phyloP scores from a whole-genome alignment of 2,113 vertebrate species.

The Pedionomus torquatus region DNA sequence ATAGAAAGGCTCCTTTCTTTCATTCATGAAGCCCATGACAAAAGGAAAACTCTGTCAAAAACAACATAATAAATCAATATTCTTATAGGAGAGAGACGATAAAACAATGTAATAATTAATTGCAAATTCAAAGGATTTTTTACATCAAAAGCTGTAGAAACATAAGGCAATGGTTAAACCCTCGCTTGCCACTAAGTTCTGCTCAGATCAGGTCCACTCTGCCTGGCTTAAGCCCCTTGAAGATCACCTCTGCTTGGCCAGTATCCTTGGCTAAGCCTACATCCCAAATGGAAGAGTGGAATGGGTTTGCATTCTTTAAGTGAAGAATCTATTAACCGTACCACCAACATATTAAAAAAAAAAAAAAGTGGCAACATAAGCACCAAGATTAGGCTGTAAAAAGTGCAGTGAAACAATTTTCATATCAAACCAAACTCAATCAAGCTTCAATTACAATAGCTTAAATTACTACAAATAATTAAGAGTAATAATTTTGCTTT shows the following conservation, averaged over 20 bases:
- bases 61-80: neutral
- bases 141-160: neutral
- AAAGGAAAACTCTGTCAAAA: slow-evolving; percentile 67
- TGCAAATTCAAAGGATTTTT: neutral
- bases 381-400: neutral
- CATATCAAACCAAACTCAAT: neutral
- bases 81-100: neutral
- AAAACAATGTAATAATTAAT: neutral
- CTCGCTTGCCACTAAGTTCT: neutral
- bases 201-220: neutral
- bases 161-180: neutral
- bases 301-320: neutral
- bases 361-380: neutral
- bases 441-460: neutral
- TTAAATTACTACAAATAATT: neutral
- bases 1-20: slow-evolving; percentile 84
- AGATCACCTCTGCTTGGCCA: neutral
- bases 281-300: neutral
- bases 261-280: neutral
- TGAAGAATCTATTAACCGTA: neutral
- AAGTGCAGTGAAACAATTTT: neutral
- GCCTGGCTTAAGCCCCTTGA: neutral
- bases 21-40: slow-evolving; percentile 80
- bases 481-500: neutral
- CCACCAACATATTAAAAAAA: neutral